phyloP scores from a whole-genome alignment of 2,113 vertebrate genomes.

The Eurystomus gularis region DNA sequence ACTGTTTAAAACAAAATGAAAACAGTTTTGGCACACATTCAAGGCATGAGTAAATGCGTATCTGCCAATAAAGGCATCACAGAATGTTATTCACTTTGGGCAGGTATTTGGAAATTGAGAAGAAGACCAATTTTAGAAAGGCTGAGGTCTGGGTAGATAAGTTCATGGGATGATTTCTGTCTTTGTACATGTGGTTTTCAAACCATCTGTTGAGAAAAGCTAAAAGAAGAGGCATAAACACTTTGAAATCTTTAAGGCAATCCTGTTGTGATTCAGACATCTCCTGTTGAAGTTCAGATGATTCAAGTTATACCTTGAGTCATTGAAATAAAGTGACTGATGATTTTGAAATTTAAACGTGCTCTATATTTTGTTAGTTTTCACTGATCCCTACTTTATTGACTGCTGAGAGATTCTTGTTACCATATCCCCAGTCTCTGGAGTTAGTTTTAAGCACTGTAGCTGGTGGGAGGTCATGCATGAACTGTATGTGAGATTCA shows the following conservation, averaged over 20 bases:
- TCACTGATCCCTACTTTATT: not conserved
- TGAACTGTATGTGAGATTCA: not conserved
- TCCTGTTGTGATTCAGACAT: not conserved
- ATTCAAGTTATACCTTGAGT: not conserved
- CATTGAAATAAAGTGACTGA: not conserved
- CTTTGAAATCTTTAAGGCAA: not conserved
- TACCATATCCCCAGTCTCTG: not conserved
- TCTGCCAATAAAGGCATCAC: not conserved
- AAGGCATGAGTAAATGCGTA: not conserved
- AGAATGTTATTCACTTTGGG: not conserved
- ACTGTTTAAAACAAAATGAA: not conserved
- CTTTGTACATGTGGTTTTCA: not conserved
- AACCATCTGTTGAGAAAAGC: not conserved
- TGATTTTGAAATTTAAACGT: not conserved
- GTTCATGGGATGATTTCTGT: not conserved
- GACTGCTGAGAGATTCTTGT: not conserved
- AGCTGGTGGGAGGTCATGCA: not conserved
- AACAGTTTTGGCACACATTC: not conserved
- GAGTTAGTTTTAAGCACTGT: not conserved
- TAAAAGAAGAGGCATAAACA: not conserved
- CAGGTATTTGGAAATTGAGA: not conserved
- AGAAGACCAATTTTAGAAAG: not conserved
- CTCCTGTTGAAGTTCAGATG: not conserved
- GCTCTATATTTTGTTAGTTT: not conserved
- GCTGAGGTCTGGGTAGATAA: not conserved